Base-by-base conservation (phyloP, 35 echinoderm and acorn worm genomes). In the Chiridota heheva region DNA sequence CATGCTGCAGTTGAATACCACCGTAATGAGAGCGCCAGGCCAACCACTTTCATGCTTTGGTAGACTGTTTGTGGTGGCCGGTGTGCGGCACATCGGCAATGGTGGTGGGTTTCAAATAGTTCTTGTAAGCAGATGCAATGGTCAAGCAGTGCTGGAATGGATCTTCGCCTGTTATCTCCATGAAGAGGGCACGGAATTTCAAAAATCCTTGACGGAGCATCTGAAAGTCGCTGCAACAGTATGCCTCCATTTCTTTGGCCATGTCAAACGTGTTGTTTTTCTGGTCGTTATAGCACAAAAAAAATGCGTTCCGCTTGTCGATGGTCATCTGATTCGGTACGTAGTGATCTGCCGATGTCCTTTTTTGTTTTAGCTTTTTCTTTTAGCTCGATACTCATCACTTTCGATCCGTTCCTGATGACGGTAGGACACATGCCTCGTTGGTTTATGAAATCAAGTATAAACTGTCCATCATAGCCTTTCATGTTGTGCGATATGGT, bases 401-500 rank as follows among this genome's bases (percentile, higher is more conserved):
- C 43, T 78, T 96, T 96, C 1, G 27, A 16, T 1, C 92, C 92
- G 7, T 73, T 90, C 55, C 66, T 81, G 12, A 96, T 76, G 75
- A 96, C 87, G 0, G 82, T 15, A 6, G 92, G 92, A 15, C 58
- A n/a, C 0, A 82, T 57, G 12, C 41, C 86, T 30, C 35, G 53
- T 2, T 56, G 59, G 16, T 73, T 46, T 46, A 88, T 45, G 64
- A 65, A 85, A 16, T 67, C 61, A 30, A 89, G 69, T 15, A 95
- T 42, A 48, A 95, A 95, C 44, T 96, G 77, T 0, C 71, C 59
- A 44, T 90, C 87, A 42, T 90, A 96, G 12, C 81, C 82, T 67
- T 78, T 44, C 12, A 89, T 58, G 68, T 96, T 96, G 76, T 96
- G 92, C 39, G 86, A 81, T 25, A 90, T 77, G 16, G 58, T 73